These are phyloP conservation scores for Bombus superbus DNA, from an alignment of 1,140 invertebrate species.

Conservation along the genomic window DNA sequence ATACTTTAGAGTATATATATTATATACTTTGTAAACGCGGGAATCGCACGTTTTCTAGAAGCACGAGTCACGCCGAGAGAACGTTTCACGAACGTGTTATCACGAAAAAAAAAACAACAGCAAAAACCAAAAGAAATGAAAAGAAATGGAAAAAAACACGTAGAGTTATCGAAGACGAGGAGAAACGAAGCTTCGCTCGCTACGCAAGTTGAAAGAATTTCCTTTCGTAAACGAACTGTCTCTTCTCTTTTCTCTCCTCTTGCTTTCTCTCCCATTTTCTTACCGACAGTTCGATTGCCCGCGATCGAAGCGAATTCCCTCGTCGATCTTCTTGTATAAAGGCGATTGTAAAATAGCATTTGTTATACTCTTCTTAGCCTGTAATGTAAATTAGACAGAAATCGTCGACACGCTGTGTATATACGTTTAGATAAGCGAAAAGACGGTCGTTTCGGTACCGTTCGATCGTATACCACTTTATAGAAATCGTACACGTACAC, in stretches of 20 bases:
- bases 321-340: slow-evolving; percentile 69
- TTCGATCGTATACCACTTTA: slow-evolving; percentile 65
- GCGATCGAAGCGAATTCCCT: slow-evolving; percentile 29
- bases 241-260: not conserved
- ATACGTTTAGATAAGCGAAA: slow-evolving; percentile 72
- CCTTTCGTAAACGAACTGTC: not conserved
- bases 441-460: slow-evolving; percentile 61
- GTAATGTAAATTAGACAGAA: slow-evolving; percentile 78
- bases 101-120: too few relatives aligned
- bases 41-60: not conserved
- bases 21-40: slow-evolving; percentile 4
- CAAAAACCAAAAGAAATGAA: not conserved
- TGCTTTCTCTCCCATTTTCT: too few relatives aligned
- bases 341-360: slow-evolving; percentile 80
- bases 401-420: slow-evolving; percentile 65
- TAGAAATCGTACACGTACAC: slow-evolving; percentile 65
- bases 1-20: not conserved
- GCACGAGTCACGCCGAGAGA: not conserved
- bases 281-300: not conserved
- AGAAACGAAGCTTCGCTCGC: not conserved
- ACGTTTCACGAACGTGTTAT: slow-evolving; percentile 7
- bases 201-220: slow-evolving; percentile 6
- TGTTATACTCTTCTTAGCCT: slow-evolving; percentile 79
- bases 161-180: not conserved
- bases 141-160: not conserved